Conservation (phyloP, 2,888 invertebrate species). For the Eutolmus rufibarbis region DNA sequence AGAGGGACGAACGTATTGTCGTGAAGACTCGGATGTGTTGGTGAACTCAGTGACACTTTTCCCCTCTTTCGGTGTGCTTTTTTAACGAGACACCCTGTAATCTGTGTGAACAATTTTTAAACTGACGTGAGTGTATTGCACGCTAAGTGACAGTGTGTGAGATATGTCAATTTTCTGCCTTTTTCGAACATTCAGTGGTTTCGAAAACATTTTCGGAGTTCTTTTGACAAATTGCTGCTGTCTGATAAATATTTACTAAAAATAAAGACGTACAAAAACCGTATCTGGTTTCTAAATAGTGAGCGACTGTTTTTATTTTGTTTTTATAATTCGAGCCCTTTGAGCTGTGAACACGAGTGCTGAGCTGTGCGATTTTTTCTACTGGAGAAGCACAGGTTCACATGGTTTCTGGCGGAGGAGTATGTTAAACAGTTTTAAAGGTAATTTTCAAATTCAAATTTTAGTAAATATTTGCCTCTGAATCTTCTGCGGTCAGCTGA, state of each 20-base stretch:
- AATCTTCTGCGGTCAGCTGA: neutral
- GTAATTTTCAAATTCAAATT: slow-evolving; percentile 41
- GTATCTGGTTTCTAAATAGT: neutral
- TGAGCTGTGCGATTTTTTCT: neutral
- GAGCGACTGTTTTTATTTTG: neutral
- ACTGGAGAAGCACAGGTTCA: neutral
- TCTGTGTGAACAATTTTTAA: neutral
- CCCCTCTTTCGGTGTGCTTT: neutral
- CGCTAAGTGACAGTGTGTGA: neutral
- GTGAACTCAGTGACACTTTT: neutral
- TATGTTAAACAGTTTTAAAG: slow-evolving; percentile 51
- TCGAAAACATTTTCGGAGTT: neutral
- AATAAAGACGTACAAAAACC: neutral
- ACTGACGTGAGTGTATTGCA: neutral
- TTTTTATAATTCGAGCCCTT: neutral
- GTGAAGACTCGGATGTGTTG: neutral
- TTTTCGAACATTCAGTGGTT: slow-evolving; percentile 24
- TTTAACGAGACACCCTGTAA: neutral
- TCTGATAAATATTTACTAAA: neutral
- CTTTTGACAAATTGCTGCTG: neutral
- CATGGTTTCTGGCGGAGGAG: slow-evolving; percentile 46
- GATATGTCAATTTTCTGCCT: slow-evolving; percentile 28
- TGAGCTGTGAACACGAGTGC: neutral
- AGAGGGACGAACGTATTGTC: neutral
- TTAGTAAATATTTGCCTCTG: neutral